Conservation (phyloP, 2,888 invertebrate genomes). For the Serrognathus titanus region DNA sequence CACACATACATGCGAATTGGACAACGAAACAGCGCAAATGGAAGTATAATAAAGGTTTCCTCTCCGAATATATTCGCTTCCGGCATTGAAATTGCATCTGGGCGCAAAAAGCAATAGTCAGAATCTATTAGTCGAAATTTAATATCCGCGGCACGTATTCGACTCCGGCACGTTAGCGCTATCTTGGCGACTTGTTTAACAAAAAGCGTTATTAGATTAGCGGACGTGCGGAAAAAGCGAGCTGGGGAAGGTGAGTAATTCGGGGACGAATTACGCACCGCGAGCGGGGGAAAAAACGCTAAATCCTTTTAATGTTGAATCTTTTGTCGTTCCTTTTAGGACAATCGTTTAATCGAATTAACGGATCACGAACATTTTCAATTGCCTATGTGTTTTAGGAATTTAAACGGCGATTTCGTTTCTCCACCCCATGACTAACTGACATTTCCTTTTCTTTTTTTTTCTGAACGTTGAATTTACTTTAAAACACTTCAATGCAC, state of each 20-base stretch:
- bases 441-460: neutral
- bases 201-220: slow-evolving; percentile 28
- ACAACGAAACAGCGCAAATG: slow-evolving; percentile 26
- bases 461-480: neutral
- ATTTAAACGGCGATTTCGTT: slow-evolving; percentile 8
- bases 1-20: slow-evolving; percentile 26
- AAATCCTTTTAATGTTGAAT: slow-evolving; percentile 29
- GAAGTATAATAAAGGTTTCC: slow-evolving; percentile 30
- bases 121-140: slow-evolving; percentile 32
- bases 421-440: neutral
- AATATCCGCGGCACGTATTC: slow-evolving; percentile 29
- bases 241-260: neutral
- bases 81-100: slow-evolving; percentile 28
- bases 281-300: slow-evolving; percentile 25
- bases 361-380: slow-evolving; percentile 21
- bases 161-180: slow-evolving; percentile 23
- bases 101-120: slow-evolving; percentile 28
- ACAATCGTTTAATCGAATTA: slow-evolving; percentile 30
- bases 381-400: slow-evolving; percentile 22
- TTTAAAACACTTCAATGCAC: too few species aligned
- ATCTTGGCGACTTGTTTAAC: slow-evolving; percentile 22
- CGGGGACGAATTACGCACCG: slow-evolving; percentile 27
- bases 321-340: slow-evolving; percentile 24
- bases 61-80: slow-evolving; percentile 27
- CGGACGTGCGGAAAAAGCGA: slow-evolving; percentile 21